phyloP scores from a whole-genome alignment of 2,888 invertebrate genomes.

The Perizoma flavofasciatum region DNA sequence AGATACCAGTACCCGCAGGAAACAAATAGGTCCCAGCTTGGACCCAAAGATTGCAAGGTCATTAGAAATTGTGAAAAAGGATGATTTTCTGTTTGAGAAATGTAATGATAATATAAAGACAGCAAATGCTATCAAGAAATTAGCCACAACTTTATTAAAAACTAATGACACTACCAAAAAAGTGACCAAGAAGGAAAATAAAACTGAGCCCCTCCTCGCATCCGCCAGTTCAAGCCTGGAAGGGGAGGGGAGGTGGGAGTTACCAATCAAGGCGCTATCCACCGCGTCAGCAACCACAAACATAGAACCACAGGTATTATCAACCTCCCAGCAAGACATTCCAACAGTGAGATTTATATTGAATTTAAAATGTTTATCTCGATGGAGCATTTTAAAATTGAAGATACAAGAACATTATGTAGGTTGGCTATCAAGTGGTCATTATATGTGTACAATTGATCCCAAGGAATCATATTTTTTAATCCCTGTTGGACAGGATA shows the following conservation, averaged over 20 bases:
- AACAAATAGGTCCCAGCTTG: background rate
- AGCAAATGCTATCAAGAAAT: background rate
- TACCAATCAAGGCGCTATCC: background rate
- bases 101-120: background rate
- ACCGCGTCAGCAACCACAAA: no score
- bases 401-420: conserved; percentile 20
- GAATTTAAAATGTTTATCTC: conserved; percentile 15
- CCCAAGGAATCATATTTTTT: conserved; percentile 14
- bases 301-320: no score
- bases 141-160: background rate
- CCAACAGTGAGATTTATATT: conserved; percentile 14
- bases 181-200: background rate
- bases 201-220: background rate
- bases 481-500: conserved; percentile 2
- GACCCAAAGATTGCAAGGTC: background rate
- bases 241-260: background rate
- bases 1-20: background rate
- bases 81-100: background rate
- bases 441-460: conserved; percentile 15
- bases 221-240: background rate
- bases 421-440: conserved; percentile 9
- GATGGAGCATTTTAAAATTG: conserved; percentile 20
- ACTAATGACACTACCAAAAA: background rate
- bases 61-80: background rate
- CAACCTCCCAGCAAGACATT: background rate